A percentile compares a stretch with the other conserved stretches of the same genome.
phyloP scores from a whole-genome alignment of 2,797 vertebrate species.

The Clarias pachynema region DNA sequence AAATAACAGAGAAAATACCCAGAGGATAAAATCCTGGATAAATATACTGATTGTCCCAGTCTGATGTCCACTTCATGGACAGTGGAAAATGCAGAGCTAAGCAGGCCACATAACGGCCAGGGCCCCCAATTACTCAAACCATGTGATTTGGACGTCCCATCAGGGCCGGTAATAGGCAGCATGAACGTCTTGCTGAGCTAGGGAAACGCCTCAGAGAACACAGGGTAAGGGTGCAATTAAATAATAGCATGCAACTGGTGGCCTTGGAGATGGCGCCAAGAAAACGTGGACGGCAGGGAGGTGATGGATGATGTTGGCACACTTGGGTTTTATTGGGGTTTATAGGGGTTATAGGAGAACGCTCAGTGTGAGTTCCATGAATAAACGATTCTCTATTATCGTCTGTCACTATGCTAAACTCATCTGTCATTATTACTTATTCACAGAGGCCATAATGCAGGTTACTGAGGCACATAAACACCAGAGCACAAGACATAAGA shows the following conservation, averaged over 20 bases:
- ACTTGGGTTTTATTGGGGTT: constrained; percentile 53
- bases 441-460: constrained; percentile 52
- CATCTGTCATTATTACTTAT: constrained; percentile 61
- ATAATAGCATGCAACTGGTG: constrained; percentile 38
- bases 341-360: constrained; percentile 56
- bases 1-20: constrained; percentile 15
- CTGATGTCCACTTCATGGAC: constrained; percentile 39
- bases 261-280: constrained; percentile 52
- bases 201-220: constrained; percentile 35
- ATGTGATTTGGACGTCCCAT: constrained; percentile 31
- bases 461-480: constrained; percentile 33
- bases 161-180: constrained; percentile 35
- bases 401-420: constrained; percentile 50
- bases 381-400: constrained; percentile 61
- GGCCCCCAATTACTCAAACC: constrained; percentile 42
- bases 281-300: constrained; percentile 38
- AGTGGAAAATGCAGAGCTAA: constrained; percentile 43
- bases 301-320: constrained; percentile 55
- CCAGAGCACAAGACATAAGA: constrained; percentile 20
- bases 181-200: constrained; percentile 38
- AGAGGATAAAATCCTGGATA: not conserved
- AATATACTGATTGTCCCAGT: constrained; percentile 28
- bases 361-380: constrained; percentile 49
- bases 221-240: constrained; percentile 45
- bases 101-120: constrained; percentile 24